Conservation (phyloP, 2,888 invertebrate genomes). For the Mallateleia sp. region DNA sequence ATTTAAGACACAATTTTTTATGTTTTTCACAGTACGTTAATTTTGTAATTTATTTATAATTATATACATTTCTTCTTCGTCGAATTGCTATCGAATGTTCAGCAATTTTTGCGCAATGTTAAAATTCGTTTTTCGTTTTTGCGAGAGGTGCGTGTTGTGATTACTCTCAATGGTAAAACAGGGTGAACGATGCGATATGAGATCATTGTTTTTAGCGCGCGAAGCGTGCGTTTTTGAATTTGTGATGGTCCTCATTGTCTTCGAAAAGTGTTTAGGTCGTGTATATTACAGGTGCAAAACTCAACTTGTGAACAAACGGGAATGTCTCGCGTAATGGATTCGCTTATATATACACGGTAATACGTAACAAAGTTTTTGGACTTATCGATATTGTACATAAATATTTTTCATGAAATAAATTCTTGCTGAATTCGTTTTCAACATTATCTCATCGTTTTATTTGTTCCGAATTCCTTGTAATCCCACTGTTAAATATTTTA, state of each 20-base stretch:
- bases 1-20: no score
- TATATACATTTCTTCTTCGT: not conserved
- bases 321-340: constrained; percentile 37
- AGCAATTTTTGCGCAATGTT: constrained; percentile 42
- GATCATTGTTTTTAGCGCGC: constrained; percentile 17
- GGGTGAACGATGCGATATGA: constrained; percentile 49
- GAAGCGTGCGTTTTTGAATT: constrained; percentile 15
- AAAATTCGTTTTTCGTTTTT: constrained; percentile 45
- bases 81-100: not conserved
- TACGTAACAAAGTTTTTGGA: constrained; percentile 63
- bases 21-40: no score
- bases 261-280: constrained; percentile 55
- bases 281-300: constrained; percentile 61
- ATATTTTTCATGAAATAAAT: constrained; percentile 88
- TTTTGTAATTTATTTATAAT: not conserved
- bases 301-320: constrained; percentile 23
- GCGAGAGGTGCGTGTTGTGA: constrained; percentile 27
- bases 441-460: constrained; percentile 43
- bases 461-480: no score
- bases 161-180: constrained; percentile 62
- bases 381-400: constrained; percentile 85
- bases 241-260: constrained; percentile 55
- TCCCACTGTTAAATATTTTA: no score
- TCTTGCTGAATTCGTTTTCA: constrained; percentile 85
- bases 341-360: constrained; percentile 49